These are phyloP conservation scores for Parazoanthus darwini DNA, from an alignment of 92 coral and sea anemone genomes.

Conservation along the genomic window DNA sequence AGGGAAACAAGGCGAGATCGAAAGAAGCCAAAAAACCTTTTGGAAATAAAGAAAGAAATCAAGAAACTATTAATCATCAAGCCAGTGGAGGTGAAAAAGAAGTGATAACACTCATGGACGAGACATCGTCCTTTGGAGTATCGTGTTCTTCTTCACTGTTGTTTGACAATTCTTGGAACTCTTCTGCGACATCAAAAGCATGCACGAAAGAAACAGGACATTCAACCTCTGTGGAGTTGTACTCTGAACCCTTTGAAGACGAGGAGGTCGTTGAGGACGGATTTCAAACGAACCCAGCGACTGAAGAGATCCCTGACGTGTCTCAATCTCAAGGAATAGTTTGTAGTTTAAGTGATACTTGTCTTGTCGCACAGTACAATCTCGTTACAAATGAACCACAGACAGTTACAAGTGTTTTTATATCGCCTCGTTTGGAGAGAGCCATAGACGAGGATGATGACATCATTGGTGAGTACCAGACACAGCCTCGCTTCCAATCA, in stretches of 20 bases:
- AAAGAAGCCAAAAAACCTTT: not conserved
- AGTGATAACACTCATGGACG: not conserved
- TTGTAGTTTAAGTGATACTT: slow-evolving; percentile 83
- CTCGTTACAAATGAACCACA: slow-evolving; percentile 23
- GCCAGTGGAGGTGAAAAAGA: not conserved
- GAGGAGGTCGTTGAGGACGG: slow-evolving; percentile 28
- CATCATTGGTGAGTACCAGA: slow-evolving; percentile 64
- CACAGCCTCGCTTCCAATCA: slow-evolving; percentile 46
- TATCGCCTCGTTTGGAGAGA: not conserved
- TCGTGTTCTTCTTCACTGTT: slow-evolving; percentile 22
- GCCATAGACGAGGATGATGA: slow-evolving; percentile 1
- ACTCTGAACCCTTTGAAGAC: slow-evolving; percentile 78
- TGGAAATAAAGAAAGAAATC: not conserved
- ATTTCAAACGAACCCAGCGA: slow-evolving; percentile 7
- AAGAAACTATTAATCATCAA: not conserved
- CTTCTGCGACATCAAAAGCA: not conserved
- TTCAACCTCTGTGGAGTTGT: slow-evolving; percentile 70
- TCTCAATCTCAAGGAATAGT: slow-evolving; percentile 62
- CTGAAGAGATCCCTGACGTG: slow-evolving; percentile 3
- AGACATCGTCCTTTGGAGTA: slow-evolving; percentile 20
- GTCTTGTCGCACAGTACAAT: slow-evolving; percentile 65
- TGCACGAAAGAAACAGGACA: slow-evolving; percentile 11
- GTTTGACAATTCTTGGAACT: slow-evolving; percentile 24
- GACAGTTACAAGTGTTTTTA: not conserved
- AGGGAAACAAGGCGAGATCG: not conserved